phyloP scores from a whole-genome alignment of 2,888 invertebrate species.

The Philereme vetulata region DNA sequence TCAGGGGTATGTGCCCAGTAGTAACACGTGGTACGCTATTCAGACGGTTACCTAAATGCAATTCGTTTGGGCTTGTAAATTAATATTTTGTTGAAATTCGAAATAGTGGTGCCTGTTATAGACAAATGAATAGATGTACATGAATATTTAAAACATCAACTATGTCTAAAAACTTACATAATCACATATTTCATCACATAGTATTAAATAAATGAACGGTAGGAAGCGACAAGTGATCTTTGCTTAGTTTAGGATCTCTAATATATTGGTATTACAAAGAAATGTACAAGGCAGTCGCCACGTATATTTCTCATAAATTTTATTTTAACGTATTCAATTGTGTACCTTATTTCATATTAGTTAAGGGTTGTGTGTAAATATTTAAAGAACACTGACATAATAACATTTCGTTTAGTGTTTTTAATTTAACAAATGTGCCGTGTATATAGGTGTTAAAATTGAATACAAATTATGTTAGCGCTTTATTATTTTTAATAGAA shows the following conservation, averaged over 20 bases:
- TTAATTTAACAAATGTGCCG: conserved; percentile 74
- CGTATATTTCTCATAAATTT: conserved; percentile 11
- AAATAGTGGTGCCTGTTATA: too few relatives aligned
- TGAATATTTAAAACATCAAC: too few relatives aligned
- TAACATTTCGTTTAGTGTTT: conserved; percentile 52
- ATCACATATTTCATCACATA: not conserved
- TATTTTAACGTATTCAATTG: conserved; percentile 45
- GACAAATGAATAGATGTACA: too few relatives aligned
- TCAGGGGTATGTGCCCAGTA: too few relatives aligned
- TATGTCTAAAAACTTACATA: too few relatives aligned
- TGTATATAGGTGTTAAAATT: conserved; percentile 68
- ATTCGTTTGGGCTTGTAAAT: too few relatives aligned
- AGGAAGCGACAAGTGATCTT: conserved; percentile 17
- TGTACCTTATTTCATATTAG: conserved; percentile 65
- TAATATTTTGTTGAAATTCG: too few relatives aligned
- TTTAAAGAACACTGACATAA: conserved; percentile 66
- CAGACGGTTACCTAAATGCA: too few relatives aligned
- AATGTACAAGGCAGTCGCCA: conserved; percentile 4
- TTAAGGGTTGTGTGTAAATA: conserved; percentile 72
- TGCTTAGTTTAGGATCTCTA: conserved; percentile 23
- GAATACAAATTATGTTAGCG: conserved; percentile 63
- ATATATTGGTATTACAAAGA: conserved; percentile 11
- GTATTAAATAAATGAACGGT: conserved; percentile 7
- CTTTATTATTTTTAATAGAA: conserved; percentile 30
- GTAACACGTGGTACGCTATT: too few relatives aligned